A percentile compares a stretch with the other conserved stretches of the same genome.
Evolutionary conservation across 2,797 vertebrate genomes (phyloP).

Genomic region (Dipus sagitta): DNA sequence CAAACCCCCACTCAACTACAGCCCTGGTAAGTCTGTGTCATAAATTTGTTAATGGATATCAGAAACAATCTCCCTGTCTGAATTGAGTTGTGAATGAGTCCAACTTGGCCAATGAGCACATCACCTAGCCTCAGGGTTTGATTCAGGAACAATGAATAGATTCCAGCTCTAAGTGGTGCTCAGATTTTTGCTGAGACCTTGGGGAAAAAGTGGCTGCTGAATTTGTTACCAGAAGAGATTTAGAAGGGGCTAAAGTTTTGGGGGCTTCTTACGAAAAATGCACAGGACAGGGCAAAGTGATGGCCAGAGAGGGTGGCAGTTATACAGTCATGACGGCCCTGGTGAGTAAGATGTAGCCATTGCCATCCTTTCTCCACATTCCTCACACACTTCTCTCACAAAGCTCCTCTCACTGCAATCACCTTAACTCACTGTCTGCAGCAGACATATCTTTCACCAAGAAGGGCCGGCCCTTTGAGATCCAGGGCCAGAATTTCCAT

Average conservation of each 20-base stretch:
- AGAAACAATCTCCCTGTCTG: neutral
- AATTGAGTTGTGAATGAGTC: neutral
- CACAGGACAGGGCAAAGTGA: neutral
- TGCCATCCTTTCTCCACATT: neutral
- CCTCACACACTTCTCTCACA: neutral
- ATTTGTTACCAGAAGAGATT: neutral
- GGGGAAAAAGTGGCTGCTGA: neutral
- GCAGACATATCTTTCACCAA: neutral
- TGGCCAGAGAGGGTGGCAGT: neutral
- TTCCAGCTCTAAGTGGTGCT: neutral
- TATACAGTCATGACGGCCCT: accelerated
- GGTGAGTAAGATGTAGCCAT: neutral
- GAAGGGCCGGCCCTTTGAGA: neutral
- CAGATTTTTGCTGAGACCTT: neutral
- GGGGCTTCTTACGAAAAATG: neutral
- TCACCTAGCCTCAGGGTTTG: neutral
- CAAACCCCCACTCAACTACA: too few species aligned
- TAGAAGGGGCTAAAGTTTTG: neutral
- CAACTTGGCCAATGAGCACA: neutral
- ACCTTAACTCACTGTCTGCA: neutral
- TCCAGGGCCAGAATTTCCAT: neutral
- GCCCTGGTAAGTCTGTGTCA: neutral
- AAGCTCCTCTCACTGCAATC: neutral
- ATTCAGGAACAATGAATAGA: neutral
- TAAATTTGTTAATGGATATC: neutral